Evolutionary conservation across 2,888 invertebrate genomes (phyloP).

Genomic region (Lithophane ornitopus): DNA sequence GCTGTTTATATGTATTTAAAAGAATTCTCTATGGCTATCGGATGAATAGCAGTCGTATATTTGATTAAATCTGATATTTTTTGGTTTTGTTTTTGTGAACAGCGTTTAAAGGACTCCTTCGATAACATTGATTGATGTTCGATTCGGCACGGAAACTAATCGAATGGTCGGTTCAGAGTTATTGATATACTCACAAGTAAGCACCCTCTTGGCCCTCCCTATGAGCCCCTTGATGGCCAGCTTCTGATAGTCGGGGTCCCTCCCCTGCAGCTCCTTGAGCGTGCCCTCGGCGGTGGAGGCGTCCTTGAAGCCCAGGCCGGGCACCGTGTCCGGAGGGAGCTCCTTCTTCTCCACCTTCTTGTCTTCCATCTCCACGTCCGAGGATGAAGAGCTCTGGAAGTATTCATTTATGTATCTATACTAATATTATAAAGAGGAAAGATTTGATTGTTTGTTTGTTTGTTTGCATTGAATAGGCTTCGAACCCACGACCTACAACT

Average conservation of each 20-base stretch:
- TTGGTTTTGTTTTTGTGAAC: neutral
- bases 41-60: neutral
- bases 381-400: constrained; percentile 81
- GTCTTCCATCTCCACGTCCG: constrained; percentile 85
- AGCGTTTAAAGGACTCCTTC: neutral
- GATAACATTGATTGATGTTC: neutral
- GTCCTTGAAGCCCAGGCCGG: constrained; percentile 95
- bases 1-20: neutral
- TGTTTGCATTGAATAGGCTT: too few species aligned
- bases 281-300: constrained; percentile 93
- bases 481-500: too few species aligned
- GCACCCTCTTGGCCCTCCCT: constrained; percentile 93
- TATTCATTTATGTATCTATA: too few species aligned
- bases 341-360: constrained; percentile 80
- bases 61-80: neutral
- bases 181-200: constrained; percentile 89
- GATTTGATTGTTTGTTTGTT: too few species aligned
- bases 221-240: constrained; percentile 93
- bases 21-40: neutral
- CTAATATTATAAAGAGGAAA: too few species aligned
- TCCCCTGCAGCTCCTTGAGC: constrained; percentile 91
- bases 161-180: neutral
- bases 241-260: constrained; percentile 95
- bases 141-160: neutral
- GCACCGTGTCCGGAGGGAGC: constrained; percentile 91